These are phyloP conservation scores for Masnerella sp. DNA, from an alignment of 2,888 invertebrate species.

Conservation along the genomic window DNA sequence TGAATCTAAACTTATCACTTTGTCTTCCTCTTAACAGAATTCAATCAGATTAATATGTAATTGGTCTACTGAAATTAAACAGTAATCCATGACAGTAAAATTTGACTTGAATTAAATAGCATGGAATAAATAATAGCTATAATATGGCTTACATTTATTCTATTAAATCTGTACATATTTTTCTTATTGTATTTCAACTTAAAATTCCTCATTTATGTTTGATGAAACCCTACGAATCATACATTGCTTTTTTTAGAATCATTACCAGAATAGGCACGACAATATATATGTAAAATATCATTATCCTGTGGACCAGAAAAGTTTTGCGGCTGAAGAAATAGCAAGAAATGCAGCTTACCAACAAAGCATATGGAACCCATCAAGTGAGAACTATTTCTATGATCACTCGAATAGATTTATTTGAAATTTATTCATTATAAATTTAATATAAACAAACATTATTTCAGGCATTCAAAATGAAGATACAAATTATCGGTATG, in stretches of 20 bases:
- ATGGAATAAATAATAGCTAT: no score
- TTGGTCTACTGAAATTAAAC: no score
- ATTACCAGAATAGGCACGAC: conserved; percentile 34
- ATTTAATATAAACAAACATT: conserved; percentile 1
- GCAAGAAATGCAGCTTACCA: conserved; percentile 45
- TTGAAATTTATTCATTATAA: conserved; percentile 9
- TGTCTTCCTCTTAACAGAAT: no score
- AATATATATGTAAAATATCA: conserved; percentile 31
- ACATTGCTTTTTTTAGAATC: conserved; percentile 34
- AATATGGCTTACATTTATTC: no score
- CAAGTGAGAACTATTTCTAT: conserved; percentile 30
- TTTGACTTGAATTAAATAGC: no score
- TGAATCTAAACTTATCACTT: no score
- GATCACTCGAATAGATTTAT: background rate
- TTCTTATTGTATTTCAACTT: no score
- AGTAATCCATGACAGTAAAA: no score
- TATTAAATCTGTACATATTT: no score
- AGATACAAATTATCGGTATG: conserved; percentile 43
- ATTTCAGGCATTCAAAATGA: conserved; percentile 25
- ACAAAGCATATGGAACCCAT: conserved; percentile 42
- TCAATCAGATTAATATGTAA: no score
- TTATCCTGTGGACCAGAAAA: conserved; percentile 38
- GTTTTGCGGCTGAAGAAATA: conserved; percentile 41
- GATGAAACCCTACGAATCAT: no score
- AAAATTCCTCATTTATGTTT: no score